phyloP scores from a whole-genome alignment of 2,113 vertebrate genomes.

The Eubucco bourcierii region DNA sequence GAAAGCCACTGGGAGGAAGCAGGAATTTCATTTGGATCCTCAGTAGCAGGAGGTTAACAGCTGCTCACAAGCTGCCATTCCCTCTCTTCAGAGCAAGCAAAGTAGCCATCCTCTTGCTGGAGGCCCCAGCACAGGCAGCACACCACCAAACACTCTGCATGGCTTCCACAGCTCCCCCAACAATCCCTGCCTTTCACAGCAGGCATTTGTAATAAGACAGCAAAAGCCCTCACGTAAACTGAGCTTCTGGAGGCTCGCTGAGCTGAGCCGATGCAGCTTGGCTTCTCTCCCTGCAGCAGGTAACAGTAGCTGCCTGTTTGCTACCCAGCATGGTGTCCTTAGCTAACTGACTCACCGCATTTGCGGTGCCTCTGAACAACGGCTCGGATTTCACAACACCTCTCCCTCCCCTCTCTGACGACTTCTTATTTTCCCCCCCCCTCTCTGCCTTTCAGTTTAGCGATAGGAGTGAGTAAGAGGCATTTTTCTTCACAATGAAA shows the following conservation, averaged over 20 bases:
- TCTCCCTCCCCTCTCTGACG: neutral
- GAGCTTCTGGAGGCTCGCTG: neutral
- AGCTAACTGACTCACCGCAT: neutral
- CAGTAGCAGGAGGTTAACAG: neutral
- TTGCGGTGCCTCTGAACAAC: neutral
- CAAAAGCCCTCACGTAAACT: neutral
- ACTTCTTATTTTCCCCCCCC: neutral
- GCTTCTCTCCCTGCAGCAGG: neutral
- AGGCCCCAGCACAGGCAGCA: neutral
- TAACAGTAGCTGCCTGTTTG: conserved; percentile 9
- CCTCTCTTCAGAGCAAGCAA: neutral
- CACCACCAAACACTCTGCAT: neutral
- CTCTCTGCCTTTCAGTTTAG: neutral
- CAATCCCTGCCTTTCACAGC: neutral
- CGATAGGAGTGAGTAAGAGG: neutral
- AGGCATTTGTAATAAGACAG: neutral
- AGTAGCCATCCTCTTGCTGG: neutral
- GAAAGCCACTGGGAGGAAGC: neutral
- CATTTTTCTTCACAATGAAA: conserved; percentile 12
- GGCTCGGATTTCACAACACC: neutral
- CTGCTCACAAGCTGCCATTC: neutral
- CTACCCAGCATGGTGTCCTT: neutral
- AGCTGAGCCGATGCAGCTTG: neutral
- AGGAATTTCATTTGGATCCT: neutral
- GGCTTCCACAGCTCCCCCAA: neutral